Conservation (phyloP, 92 coral and sea anemone genomes). For the Zoanthus solanderi region DNA sequence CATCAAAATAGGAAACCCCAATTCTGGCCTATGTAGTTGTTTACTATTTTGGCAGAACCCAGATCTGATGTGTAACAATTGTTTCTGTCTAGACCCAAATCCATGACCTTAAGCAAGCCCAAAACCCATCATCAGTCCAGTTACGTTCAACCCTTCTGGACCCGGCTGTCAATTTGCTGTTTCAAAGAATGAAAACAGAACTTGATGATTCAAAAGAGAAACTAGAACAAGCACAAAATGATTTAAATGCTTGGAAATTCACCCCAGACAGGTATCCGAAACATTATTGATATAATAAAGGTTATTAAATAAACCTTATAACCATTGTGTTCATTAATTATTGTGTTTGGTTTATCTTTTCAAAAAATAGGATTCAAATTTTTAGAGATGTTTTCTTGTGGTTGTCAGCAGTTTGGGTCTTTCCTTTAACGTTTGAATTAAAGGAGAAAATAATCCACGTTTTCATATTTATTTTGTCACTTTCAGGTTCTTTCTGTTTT, state of each 20-base stretch:
- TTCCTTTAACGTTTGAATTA: no score
- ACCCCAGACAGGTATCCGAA: constrained; percentile 95
- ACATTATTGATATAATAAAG: neutral
- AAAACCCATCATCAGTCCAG: constrained; percentile 93
- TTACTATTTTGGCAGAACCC: neutral
- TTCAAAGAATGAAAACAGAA: constrained; percentile 98
- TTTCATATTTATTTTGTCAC: no score
- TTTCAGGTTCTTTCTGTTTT: no score
- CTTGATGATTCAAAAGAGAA: constrained; percentile 95
- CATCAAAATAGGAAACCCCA: neutral
- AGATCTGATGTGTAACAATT: constrained; percentile 33
- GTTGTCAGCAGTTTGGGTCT: no score
- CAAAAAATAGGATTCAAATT: no score
- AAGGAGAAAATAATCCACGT: no score
- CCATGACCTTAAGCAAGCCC: constrained; percentile 98
- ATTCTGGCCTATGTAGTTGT: neutral
- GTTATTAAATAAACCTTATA: no score
- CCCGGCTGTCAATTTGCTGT: constrained; percentile 96
- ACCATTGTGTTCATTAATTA: no score
- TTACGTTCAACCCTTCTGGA: constrained; percentile 95
- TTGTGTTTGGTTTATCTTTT: no score
- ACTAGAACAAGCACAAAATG: constrained; percentile 98
- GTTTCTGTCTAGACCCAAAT: constrained; percentile 87
- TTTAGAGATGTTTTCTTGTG: no score
- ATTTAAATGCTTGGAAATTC: constrained; percentile 98